Conservation (phyloP, 2,888 invertebrate genomes). For the Drosophila parthenogenetica region DNA sequence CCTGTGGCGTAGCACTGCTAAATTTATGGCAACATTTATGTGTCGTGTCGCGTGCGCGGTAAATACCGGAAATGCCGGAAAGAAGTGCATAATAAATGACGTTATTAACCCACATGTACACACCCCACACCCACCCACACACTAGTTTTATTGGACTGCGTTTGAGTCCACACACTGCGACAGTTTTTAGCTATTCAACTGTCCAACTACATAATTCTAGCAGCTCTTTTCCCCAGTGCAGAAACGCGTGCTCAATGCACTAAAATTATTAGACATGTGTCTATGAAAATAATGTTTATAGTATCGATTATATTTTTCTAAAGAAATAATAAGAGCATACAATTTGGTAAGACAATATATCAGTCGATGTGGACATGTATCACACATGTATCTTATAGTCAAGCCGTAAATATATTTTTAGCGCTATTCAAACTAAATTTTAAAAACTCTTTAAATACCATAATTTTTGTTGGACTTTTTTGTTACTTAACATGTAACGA, state of each 20-base stretch:
- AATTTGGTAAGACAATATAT: not conserved
- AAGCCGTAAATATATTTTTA: too few species aligned
- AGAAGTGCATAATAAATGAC: constrained; percentile 81
- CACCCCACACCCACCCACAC: constrained; percentile 14
- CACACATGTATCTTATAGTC: too few species aligned
- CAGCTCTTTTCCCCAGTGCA: not conserved
- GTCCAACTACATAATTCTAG: constrained; percentile 44
- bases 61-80: constrained; percentile 80
- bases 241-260: not conserved
- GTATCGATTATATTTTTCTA: constrained; percentile 23
- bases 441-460: too few species aligned
- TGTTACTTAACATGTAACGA: too few species aligned
- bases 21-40: constrained; percentile 81
- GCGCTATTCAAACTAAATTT: too few species aligned
- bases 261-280: not conserved
- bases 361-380: too few species aligned
- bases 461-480: too few species aligned
- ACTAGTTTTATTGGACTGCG: not conserved
- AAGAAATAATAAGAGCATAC: not conserved
- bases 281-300: not conserved
- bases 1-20: constrained; percentile 66
- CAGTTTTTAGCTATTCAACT: constrained; percentile 47
- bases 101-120: constrained; percentile 79
- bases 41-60: constrained; percentile 82
- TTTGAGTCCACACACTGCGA: constrained; percentile 29